Conservation (phyloP, 2,113 vertebrate species). For the Clupea harengus region DNA sequence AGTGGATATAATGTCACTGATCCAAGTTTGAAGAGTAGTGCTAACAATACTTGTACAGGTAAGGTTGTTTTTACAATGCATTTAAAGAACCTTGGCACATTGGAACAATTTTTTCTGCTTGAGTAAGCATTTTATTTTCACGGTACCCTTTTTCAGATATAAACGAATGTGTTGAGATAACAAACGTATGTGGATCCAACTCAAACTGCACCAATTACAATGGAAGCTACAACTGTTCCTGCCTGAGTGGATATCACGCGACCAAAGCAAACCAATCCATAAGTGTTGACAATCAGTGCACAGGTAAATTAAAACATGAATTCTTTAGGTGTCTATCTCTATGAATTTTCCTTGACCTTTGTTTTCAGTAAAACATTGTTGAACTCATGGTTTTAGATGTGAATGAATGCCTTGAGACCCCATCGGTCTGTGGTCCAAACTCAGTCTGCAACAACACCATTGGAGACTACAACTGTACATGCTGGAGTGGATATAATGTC, state of each 20-base stretch:
- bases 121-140: neutral
- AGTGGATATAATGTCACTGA: constrained; percentile 26
- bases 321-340: too few relatives aligned
- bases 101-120: neutral
- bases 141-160: neutral
- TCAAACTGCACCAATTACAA: constrained; percentile 8
- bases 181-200: neutral
- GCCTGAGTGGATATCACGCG: neutral
- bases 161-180: constrained; percentile 12
- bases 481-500: too few relatives aligned
- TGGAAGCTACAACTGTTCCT: constrained; percentile 18
- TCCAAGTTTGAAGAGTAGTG: neutral
- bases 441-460: too few relatives aligned
- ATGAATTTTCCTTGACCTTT: too few relatives aligned
- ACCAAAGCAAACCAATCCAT: neutral
- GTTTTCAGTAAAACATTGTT: too few relatives aligned
- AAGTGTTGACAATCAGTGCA: constrained; percentile 21
- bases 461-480: too few relatives aligned
- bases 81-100: neutral
- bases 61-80: neutral
- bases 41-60: neutral
- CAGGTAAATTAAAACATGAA: too few relatives aligned
- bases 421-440: too few relatives aligned
- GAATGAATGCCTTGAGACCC: too few relatives aligned
- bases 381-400: too few relatives aligned